Evolutionary conservation across 2,888 invertebrate genomes (phyloP).

Genomic region (Sarcophaga caerulescens): DNA sequence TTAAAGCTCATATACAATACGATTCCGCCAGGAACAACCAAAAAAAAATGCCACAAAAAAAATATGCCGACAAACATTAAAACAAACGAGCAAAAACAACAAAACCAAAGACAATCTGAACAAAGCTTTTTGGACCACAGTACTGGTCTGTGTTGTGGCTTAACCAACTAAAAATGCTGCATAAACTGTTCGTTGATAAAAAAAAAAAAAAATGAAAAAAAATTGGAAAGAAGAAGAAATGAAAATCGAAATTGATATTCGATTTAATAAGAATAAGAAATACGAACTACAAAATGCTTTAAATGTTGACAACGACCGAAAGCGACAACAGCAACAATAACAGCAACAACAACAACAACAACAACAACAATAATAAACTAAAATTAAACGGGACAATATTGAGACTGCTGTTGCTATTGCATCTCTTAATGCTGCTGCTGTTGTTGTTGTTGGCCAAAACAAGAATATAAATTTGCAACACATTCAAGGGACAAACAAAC

Average conservation of each 20-base stretch:
- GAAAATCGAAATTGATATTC: slow-evolving; percentile 65
- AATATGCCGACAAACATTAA: slow-evolving; percentile 62
- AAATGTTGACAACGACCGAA: slow-evolving; percentile 67
- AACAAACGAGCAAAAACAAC: slow-evolving; percentile 41
- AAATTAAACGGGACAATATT: slow-evolving; percentile 62
- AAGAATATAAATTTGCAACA: background rate
- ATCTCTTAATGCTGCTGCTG: slow-evolving; percentile 9
- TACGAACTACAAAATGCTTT: slow-evolving; percentile 69
- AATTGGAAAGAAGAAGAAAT: background rate
- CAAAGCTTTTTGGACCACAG: background rate
- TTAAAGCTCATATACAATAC: slow-evolving; percentile 56
- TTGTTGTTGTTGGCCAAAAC: background rate
- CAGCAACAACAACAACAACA: slow-evolving; percentile 18
- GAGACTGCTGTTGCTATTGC: slow-evolving; percentile 31
- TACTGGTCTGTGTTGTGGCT: background rate
- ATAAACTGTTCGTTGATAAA: background rate
- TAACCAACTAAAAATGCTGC: slow-evolving; percentile 13
- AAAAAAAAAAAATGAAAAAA: slow-evolving; percentile 31
- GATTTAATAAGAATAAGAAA: slow-evolving; percentile 66
- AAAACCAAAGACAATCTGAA: slow-evolving; percentile 27
- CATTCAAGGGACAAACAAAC: too few species aligned
- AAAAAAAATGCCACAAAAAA: slow-evolving; percentile 24
- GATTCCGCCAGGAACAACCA: slow-evolving; percentile 16
- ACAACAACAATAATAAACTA: slow-evolving; percentile 8
- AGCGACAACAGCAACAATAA: slow-evolving; percentile 43